Evolutionary conservation across 2,797 vertebrate genomes (phyloP), one percentile per base, ranked within the genome.

Genomic region (Clarias laeviceps): DNA sequence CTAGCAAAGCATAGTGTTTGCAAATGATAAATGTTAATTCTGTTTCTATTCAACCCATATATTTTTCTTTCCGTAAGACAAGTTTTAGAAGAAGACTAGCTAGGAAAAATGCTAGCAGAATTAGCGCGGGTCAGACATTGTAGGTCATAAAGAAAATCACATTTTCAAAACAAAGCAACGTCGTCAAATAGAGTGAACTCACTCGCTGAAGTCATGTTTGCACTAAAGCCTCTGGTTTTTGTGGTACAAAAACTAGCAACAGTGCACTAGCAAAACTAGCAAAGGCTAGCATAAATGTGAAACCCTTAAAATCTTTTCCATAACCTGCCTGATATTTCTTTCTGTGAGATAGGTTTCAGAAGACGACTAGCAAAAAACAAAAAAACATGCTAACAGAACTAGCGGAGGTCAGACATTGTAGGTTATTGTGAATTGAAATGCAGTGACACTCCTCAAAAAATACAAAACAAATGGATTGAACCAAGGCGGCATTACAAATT

Each of bases 341-440:
- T 11, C 15, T 61, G 20, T 37, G 54, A 57, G 73, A 77, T 50
- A 32, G 22, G 50, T 57, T 69, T 54, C 62, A 65, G 45, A 70
- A 29, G 32, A 34, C 73, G 57, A 50, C n/a, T 18, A 20, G 18
- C n/a, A n/a, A 34, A 50, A 54, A 14, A 11, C 0, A 14, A 50
- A 50, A 14, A 12, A 12, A 32, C 15, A 69, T 20, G 50, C 64
- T 61, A 45, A 57, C 34, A n/a, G 24, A 72, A 61, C 54, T 82
- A 73, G 56, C 20, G 18, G n/a, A 68, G 79, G 64, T 81, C 79
- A 81, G 79, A 32, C 79, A 5, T 5, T 80, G 79, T 65, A 80
- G 79, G 79, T 80, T 29, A 22, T 85, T 37, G 66, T 24, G 77
- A 79, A 73, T 85, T 73, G 62, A 81, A 80, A 62, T 85, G 61